phyloP scores from a whole-genome alignment of 2,113 vertebrate species.

The Hystrix brachyura region DNA sequence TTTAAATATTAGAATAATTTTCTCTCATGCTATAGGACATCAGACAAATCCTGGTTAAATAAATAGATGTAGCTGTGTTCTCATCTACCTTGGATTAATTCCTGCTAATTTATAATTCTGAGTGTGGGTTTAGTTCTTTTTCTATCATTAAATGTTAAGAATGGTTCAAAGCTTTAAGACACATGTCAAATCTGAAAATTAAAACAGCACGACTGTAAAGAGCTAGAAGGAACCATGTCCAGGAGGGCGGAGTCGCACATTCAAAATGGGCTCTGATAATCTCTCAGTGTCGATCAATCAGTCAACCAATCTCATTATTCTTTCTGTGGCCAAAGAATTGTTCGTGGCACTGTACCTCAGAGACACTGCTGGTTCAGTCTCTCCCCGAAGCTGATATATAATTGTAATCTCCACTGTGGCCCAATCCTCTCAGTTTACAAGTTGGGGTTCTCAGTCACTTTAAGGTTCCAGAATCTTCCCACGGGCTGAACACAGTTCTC shows the following conservation, averaged over 20 bases:
- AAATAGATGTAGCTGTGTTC: background rate
- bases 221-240: background rate
- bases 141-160: background rate
- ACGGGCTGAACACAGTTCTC: fast-evolving
- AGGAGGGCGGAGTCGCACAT: background rate
- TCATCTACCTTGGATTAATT: background rate
- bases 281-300: background rate
- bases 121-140: background rate
- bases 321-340: background rate
- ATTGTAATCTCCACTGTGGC: background rate
- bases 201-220: background rate
- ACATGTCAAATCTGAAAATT: constrained; percentile 19
- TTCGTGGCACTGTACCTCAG: background rate
- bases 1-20: background rate
- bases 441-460: background rate
- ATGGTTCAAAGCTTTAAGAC: constrained; percentile 31
- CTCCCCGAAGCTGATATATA: background rate
- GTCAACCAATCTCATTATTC: background rate
- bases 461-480: background rate
- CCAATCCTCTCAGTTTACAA: background rate
- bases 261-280: background rate
- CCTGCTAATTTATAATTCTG: constrained; percentile 3
- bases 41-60: background rate
- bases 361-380: background rate
- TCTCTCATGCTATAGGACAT: background rate